These are phyloP conservation scores for Ambastaia sidthimunki DNA, from an alignment of 2,797 vertebrate genomes.

Conservation along the genomic window DNA sequence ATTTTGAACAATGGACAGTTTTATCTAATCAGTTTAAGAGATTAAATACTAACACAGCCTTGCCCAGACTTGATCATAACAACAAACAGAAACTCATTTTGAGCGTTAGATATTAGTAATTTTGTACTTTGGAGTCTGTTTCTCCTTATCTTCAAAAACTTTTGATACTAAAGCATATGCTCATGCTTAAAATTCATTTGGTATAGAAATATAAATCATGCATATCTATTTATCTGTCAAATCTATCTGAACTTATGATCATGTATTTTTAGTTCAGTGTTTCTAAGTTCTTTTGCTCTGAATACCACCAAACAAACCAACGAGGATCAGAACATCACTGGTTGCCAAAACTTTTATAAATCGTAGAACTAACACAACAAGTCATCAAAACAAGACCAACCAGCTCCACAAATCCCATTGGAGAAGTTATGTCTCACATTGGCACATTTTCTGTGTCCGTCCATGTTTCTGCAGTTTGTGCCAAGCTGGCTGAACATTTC, in stretches of 20 bases:
- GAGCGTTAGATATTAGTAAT: neutral
- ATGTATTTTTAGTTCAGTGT: neutral
- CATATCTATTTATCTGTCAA: too few relatives aligned
- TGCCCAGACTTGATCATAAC: neutral
- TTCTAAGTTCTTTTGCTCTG: neutral
- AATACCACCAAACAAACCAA: neutral
- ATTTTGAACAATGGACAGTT: neutral
- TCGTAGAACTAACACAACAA: too few relatives aligned
- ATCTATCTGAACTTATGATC: too few relatives aligned
- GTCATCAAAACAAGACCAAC: slow-evolving; percentile 17
- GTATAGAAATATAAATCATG: too few relatives aligned
- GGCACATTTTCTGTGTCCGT: neutral
- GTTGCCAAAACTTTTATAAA: neutral
- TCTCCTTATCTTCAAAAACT: too few relatives aligned
- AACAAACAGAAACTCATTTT: neutral
- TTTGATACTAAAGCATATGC: too few relatives aligned
- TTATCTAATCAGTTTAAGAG: slow-evolving; percentile 73
- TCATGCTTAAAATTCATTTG: too few relatives aligned
- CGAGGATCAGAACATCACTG: neutral
- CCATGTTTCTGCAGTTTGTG: slow-evolving; percentile 24
- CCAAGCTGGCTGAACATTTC: slow-evolving; percentile 31
- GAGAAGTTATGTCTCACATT: neutral
- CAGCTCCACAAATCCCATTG: neutral
- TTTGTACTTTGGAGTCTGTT: too few relatives aligned
- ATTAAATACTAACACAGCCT: slow-evolving; percentile 59